phyloP scores from a whole-genome alignment of 23 tunicate species.

The Phallusia fumigata region DNA sequence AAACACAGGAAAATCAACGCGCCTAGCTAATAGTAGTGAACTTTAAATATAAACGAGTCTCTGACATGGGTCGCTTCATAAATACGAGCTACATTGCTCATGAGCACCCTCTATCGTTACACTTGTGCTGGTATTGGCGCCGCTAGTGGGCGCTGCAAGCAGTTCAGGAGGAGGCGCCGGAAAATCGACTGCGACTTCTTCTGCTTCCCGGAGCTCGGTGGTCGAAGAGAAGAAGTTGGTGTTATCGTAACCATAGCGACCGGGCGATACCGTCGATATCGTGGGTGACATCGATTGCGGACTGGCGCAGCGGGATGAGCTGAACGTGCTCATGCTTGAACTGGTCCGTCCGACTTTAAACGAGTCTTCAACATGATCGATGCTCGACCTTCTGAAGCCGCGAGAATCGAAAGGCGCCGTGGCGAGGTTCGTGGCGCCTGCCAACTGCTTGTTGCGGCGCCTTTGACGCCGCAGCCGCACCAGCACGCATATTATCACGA shows the following conservation, averaged over 20 bases:
- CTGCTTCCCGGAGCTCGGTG: not conserved
- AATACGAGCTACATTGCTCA: constrained; percentile 2
- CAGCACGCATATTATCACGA: constrained; percentile 19
- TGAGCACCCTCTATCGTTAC: not conserved
- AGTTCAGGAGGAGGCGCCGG: not conserved
- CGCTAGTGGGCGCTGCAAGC: not conserved
- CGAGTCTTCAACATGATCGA: not conserved
- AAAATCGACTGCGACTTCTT: not conserved
- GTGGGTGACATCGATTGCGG: constrained; percentile 1
- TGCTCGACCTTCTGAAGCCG: not conserved
- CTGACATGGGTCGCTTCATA: not conserved
- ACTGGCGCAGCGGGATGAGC: not conserved
- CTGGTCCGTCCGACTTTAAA: not conserved
- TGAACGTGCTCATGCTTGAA: constrained; percentile 6
- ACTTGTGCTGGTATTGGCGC: not conserved
- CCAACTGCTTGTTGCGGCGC: constrained; percentile 8
- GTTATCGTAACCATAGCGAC: not conserved
- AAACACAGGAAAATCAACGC: no score
- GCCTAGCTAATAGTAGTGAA: no score
- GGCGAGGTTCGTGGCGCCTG: not conserved
- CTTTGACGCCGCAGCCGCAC: constrained; percentile 10
- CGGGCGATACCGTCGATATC: not conserved
- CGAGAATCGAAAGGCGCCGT: not conserved
- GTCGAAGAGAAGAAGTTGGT: not conserved
- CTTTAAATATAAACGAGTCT: no score